Evolutionary conservation across 2,113 vertebrate species (phyloP), one percentile per base, ranked within the genome.

Genomic region (Engystomops pustulosus): DNA sequence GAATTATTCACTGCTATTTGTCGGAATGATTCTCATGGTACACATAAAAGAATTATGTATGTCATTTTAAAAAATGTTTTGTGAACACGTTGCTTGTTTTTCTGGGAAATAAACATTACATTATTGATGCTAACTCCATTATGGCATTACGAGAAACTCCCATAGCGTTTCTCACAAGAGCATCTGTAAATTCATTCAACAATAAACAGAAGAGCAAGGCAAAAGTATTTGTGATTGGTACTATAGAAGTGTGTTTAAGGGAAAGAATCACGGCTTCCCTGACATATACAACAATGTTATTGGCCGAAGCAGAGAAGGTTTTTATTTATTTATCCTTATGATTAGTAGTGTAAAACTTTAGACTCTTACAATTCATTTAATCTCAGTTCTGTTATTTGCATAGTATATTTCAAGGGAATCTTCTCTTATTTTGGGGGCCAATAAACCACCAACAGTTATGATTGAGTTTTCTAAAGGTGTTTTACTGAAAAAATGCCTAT

Each of bases 81-180:
- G 60, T 84, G 44, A 84, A 84, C 58, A 55, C 27, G 32, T 69
- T 84, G 65, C 83, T 84, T 84, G 74, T 84, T 84, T 78, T 84
- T 76, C 82, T 84, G 74, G 74, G 74, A 84, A 78, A 84, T 55
- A 84, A 83, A 75, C 70, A 83, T 83, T 83, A 75, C 70, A 83
- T 83, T 83, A 75, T 83, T 83, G 81, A 83, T 83, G 81, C 51
- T 83, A 83, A 75, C 53, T 62, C 70, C 81, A 75, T 83, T 83
- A 83, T 32, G 23, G 68, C 27, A 72, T 82, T 82, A 82, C 69
- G 17, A 60, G 80, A 72, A 82, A 72, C 68, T 72, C 49, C 68
- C 47, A 72, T 36, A 82, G 80, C 45, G 49, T 72, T 72, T 60
- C 68, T 82, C 55, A 82, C 23, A 72, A 58, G 23, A 71, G 32